Percentiles rank a stretch among this genome's conserved stretches.
phyloP scores from a whole-genome alignment of 1,140 invertebrate genomes.

The Trichoplusia ni region DNA sequence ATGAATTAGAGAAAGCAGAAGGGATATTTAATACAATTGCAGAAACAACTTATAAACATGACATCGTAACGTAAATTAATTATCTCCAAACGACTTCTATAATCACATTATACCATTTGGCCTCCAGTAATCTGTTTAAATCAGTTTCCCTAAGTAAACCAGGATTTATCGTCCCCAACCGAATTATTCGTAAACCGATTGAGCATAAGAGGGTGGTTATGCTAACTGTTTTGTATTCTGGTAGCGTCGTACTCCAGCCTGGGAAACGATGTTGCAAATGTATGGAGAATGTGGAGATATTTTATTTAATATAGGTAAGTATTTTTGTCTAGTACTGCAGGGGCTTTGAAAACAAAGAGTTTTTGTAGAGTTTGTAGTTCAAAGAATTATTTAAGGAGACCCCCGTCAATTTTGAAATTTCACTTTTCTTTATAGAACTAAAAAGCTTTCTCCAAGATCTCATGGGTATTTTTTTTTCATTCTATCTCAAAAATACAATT shows the following conservation, averaged over 20 bases:
- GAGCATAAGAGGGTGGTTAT: conserved; percentile 49
- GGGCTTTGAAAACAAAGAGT: too few species aligned
- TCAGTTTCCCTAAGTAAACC: conserved; percentile 62
- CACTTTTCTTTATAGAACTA: too few species aligned
- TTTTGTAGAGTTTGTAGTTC: too few species aligned
- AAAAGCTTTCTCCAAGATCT: too few species aligned
- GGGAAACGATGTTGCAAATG: conserved; percentile 1
- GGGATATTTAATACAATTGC: background rate
- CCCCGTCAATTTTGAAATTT: too few species aligned
- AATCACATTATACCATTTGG: conserved; percentile 61
- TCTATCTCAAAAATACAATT: too few species aligned
- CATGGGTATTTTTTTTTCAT: too few species aligned
- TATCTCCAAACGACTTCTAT: conserved; percentile 54
- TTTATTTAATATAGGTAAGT: background rate
- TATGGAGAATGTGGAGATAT: background rate
- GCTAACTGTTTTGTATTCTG: conserved; percentile 61
- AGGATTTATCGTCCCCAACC: conserved; percentile 76
- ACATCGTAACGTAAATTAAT: conserved; percentile 42
- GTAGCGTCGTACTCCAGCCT: conserved; percentile 40
- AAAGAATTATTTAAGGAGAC: too few species aligned
- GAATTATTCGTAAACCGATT: conserved; percentile 73
- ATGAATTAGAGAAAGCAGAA: background rate
- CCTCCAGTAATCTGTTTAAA: conserved; percentile 62
- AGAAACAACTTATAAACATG: conserved; percentile 12
- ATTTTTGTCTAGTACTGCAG: too few species aligned